Conservation (phyloP, 2,113 vertebrate genomes). For the Eupsittula cactorum region DNA sequence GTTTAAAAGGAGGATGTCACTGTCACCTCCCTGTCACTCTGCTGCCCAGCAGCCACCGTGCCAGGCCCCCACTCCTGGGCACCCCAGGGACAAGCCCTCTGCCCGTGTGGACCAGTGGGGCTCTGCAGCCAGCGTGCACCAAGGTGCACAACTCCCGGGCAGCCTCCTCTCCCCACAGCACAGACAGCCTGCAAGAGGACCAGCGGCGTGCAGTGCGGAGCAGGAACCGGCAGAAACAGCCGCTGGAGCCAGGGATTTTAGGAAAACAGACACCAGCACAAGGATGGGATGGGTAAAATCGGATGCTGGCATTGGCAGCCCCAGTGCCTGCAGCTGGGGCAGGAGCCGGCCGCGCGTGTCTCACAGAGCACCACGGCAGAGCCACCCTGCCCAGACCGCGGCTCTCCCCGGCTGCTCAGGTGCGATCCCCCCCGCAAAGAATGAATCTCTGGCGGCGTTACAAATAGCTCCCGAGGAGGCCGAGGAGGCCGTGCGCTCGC, state of each 20-base stretch:
- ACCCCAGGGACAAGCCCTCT: background rate
- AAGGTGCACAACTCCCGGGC: accelerated
- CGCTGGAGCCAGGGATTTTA: background rate
- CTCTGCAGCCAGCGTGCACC: accelerated
- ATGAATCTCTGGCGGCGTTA: background rate
- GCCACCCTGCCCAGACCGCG: background rate
- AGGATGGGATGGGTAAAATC: accelerated
- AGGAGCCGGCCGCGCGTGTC: background rate
- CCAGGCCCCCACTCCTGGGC: background rate
- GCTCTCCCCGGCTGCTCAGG: background rate
- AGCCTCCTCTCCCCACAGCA: background rate
- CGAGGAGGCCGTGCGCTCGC: background rate
- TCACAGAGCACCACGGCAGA: background rate
- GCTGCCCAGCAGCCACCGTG: background rate
- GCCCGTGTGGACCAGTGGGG: accelerated
- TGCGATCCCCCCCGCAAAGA: background rate
- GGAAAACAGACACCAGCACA: background rate
- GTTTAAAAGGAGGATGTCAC: conserved; percentile 54
- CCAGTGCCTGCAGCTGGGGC: accelerated
- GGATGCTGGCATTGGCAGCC: accelerated
- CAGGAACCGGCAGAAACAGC: background rate
- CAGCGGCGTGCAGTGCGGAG: background rate
- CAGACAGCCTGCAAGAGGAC: no score
- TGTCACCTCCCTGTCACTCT: background rate
- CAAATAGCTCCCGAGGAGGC: background rate